Evolutionary conservation across 2,797 vertebrate species (phyloP).

Genomic region (Pangasius mekongensis): DNA sequence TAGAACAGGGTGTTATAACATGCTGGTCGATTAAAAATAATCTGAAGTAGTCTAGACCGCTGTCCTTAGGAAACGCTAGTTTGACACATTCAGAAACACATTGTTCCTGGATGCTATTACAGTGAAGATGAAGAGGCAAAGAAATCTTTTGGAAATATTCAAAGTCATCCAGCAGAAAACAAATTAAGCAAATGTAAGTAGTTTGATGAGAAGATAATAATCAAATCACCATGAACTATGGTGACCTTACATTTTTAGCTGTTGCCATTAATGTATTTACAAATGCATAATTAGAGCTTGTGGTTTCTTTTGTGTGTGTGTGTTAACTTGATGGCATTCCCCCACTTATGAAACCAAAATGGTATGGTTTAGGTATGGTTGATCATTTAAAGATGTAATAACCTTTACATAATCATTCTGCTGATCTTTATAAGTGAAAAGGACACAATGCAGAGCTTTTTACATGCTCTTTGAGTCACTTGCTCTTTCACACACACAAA

Average conservation of each 20-base stretch:
- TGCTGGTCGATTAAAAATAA: background rate
- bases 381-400: background rate
- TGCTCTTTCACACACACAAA: slow-evolving; percentile 5
- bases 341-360: background rate
- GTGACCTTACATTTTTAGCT: background rate
- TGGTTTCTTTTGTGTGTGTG: background rate
- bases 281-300: background rate
- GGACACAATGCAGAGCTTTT: background rate
- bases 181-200: background rate
- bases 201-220: background rate
- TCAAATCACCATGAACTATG: background rate
- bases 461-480: background rate
- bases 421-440: background rate
- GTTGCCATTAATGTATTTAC: background rate
- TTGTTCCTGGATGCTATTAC: background rate
- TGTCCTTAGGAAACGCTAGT: background rate
- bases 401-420: background rate
- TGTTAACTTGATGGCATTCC: background rate
- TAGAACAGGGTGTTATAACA: background rate
- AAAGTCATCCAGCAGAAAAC: background rate
- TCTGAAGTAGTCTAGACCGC: background rate
- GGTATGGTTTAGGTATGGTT: background rate
- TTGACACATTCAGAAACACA: background rate
- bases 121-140: too few relatives aligned
- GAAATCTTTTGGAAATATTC: background rate